Base-by-base conservation (phyloP, 92 coral and sea anemone genomes). In the Phenganax marumi region DNA sequence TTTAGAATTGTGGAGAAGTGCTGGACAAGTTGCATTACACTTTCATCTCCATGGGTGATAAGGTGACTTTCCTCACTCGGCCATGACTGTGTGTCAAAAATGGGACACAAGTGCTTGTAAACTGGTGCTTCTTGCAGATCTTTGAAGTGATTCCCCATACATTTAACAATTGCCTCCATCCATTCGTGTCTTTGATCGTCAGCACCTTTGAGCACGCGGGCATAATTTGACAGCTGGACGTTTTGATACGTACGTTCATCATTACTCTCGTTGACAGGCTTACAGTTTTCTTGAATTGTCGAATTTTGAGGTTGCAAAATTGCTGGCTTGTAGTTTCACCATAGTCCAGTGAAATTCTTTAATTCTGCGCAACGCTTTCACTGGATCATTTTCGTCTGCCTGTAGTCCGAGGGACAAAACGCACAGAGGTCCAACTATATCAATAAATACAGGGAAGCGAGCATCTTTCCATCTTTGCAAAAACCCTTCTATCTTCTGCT, bases 341-440 rank as follows among this genome's bases (percentile, higher is more conserved):
- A 68, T 68, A 10, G 74, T 68, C 74, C 48, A 68, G 74, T 68
- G 74, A 68, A 73, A 73, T 50, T 73, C 78, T 50, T 73, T 73
- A 73, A 73, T 73, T 73, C 78, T 73, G 12, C 78, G 10, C 78
- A 73, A 73, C 43, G 78, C 78, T 73, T 73, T 73, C 25, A 50
- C 58, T 7, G 78, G 78, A 63, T 21, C 22, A 19, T 63, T 63
- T 10, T 63, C 70, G 12, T 63, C 14, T 9, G 70, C 70, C 22
- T 63, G 70, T 19, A 63, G 70, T 21, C 70, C 70, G 22, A 10
- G 70, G 23, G 70, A 63, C 22, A 63, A 19, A 10, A 63, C 70
- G 22, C 23, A 25, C 70, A 63, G 23, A 63, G 70, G 70, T 17
- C 70, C 70, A 63, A 63, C 70, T 12, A 63, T 63, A 25, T 63